These are phyloP conservation scores for Stegastes partitus DNA, from an alignment of 2,113 vertebrate species.

Conservation along the genomic window DNA sequence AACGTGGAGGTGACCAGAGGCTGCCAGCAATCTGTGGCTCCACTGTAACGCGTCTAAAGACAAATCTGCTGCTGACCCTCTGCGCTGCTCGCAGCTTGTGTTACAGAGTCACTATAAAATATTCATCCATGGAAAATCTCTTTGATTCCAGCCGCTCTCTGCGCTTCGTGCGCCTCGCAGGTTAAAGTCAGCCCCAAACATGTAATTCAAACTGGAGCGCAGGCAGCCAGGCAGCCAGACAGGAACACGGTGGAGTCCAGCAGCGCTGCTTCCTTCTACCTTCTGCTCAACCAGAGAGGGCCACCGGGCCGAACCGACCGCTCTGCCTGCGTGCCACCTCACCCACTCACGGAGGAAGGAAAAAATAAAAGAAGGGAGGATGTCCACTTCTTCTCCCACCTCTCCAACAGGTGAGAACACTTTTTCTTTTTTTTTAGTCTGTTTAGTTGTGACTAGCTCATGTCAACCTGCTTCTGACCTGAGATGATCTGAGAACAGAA, in stretches of 20 bases:
- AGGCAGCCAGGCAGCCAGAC: no score
- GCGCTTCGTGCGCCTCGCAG: constrained; percentile 32
- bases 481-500: constrained; percentile 25
- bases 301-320: constrained; percentile 16
- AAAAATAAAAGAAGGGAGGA: constrained; percentile 46
- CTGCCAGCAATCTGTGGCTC: constrained; percentile 44
- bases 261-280: neutral
- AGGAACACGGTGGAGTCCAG: neutral
- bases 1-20: constrained; percentile 13
- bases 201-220: constrained; percentile 46
- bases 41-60: constrained; percentile 38
- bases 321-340: constrained; percentile 24
- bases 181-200: constrained; percentile 60
- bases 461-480: constrained; percentile 33
- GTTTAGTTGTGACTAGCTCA: neutral
- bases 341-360: constrained; percentile 10
- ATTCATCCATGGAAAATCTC: constrained; percentile 82
- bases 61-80: constrained; percentile 51
- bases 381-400: constrained; percentile 60
- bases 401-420: constrained; percentile 71
- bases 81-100: constrained; percentile 63
- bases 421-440: neutral
- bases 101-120: constrained; percentile 82
- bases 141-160: constrained; percentile 70
- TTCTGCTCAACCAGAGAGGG: neutral